Evolutionary conservation across 1,140 invertebrate species (phyloP), one percentile per base, ranked within the genome.

Genomic region (Zeugodacus cucurbitae): DNA sequence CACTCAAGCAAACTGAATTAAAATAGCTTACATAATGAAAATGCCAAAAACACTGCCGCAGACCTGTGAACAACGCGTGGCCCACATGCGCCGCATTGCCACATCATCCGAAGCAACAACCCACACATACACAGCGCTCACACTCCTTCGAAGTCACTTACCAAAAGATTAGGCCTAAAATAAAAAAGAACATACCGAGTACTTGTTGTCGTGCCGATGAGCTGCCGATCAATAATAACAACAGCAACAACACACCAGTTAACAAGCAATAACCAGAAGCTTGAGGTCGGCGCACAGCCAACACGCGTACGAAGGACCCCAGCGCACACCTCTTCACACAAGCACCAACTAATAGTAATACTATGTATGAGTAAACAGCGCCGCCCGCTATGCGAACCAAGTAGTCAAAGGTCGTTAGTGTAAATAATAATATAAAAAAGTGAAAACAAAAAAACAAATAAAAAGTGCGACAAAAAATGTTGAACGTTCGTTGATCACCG

Each of bases 11-110:
- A 1, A 62, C n/a, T 26, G 20, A 17, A 11, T 57, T 2, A 2
- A 57, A 17, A 62, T 62, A n/a, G 3, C n/a, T 62, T 62, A 8
- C n/a, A 62, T 26, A n/a, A 22, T 1, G 8, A 17, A 62, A 2
- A 26, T 26, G 3, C n/a, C 58, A 62, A 26, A 8, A n/a, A 20
- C 10, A 10, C 14, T 29, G 32, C 74, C 44, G 37, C 11, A 82
- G 14, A 41, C 74, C n/a, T 82, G 44, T 82, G 74, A 5, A 48
- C 74, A 82, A 82, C 74, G 74, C 74, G 74, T 82, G 74, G 74
- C 22, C 74, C 37, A 82, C 74, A 41, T 48, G 44, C 41, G 74
- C 74, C 74, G 22, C 37, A 1, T n/a, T 26, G 10, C 11, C n/a
- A 29, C n/a, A 48, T 32, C 26, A 82, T 41, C 26, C 44, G n/a